phyloP scores from a whole-genome alignment of 2,797 vertebrate genomes.

The Acanthis flammea region DNA sequence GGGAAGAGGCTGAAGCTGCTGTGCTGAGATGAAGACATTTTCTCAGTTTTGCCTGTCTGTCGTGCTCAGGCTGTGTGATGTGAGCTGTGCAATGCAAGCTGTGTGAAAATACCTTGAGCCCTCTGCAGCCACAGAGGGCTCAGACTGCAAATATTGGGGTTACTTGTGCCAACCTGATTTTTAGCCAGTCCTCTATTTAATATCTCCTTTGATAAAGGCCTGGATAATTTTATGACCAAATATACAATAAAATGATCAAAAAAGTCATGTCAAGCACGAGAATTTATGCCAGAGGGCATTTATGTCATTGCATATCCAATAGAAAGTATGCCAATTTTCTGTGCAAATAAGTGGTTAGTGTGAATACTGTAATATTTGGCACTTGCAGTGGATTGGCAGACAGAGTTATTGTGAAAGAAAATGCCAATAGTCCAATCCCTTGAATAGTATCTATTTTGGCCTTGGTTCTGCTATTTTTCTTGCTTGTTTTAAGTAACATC shows the following conservation, averaged over 20 bases:
- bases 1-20: not conserved
- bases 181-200: not conserved
- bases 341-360: not conserved
- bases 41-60: not conserved
- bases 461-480: not conserved
- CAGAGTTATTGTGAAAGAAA: not conserved
- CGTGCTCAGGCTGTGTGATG: not conserved
- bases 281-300: not conserved
- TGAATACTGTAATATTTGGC: not conserved
- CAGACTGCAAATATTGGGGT: not conserved
- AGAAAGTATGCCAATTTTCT: not conserved
- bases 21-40: not conserved
- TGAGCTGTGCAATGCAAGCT: not conserved
- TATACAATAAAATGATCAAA: not conserved
- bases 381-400: not conserved
- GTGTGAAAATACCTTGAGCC: not conserved
- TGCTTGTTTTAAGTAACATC: not conserved
- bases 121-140: not conserved
- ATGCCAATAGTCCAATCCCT: not conserved
- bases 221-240: not conserved
- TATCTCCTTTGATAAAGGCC: not conserved
- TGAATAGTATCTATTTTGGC: not conserved
- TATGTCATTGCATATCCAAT: not conserved
- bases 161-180: not conserved
- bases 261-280: not conserved